phyloP scores from a whole-genome alignment of 2,888 invertebrate species.

The Pristionchus fissidentatus region DNA sequence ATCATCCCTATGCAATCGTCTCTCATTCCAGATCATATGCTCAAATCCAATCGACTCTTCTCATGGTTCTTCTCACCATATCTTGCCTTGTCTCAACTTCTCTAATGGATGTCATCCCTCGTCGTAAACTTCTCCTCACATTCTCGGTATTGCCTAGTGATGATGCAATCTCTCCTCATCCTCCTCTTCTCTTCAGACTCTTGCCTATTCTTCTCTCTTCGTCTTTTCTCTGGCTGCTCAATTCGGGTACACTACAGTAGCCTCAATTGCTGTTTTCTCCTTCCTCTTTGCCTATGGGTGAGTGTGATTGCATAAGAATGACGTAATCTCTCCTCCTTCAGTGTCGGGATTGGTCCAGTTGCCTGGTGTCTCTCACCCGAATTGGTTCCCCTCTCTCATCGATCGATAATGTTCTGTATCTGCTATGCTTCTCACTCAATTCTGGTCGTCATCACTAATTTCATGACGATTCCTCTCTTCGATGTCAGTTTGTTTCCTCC shows the following conservation, averaged over 20 bases:
- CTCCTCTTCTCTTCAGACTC: conserved; percentile 46
- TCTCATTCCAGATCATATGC: conserved; percentile 58
- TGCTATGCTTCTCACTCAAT: conserved; percentile 67
- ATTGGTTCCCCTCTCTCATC: conserved; percentile 62
- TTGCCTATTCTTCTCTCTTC: conserved; percentile 54
- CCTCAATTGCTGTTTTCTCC: conserved; percentile 61
- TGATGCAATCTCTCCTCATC: too few relatives aligned
- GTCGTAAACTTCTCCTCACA: conserved; percentile 57
- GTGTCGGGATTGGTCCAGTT: conserved; percentile 69
- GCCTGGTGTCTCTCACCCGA: conserved; percentile 71
- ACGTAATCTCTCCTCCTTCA: conserved; percentile 51
- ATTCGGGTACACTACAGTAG: conserved; percentile 53
- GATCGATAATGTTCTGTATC: conserved; percentile 68
- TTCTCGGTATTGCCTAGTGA: too few relatives aligned
- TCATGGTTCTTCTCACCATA: conserved; percentile 66
- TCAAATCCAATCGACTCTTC: conserved; percentile 65
- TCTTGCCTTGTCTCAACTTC: conserved; percentile 65
- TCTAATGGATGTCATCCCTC: conserved; percentile 61
- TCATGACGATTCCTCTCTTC: conserved; percentile 64
- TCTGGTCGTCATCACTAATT: conserved; percentile 68
- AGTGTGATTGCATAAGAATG: conserved; percentile 18
- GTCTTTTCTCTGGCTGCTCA: conserved; percentile 57
- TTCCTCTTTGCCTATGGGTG: conserved; percentile 68
- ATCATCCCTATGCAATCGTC: too few relatives aligned
- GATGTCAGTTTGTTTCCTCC: conserved; percentile 51